Evolutionary conservation across 2,797 vertebrate genomes (phyloP).

Genomic region (Cirrhinus mrigala): DNA sequence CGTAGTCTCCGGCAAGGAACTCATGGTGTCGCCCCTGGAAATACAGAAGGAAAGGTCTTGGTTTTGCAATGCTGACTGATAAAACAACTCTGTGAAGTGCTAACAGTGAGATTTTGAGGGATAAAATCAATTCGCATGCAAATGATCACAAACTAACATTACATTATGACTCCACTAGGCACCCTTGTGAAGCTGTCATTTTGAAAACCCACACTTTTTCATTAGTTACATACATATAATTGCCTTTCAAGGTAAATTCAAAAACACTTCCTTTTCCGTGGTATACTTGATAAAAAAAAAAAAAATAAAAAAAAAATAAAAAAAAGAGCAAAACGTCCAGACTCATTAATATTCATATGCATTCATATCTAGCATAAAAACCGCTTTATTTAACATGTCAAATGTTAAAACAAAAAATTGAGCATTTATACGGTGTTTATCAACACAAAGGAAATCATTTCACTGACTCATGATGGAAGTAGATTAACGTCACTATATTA

Average conservation of each 20-base stretch:
- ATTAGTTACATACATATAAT: not conserved
- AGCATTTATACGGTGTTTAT: not conserved
- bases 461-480: not conserved
- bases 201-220: not conserved
- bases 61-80: not conserved
- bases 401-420: not conserved
- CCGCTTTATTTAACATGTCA: not conserved
- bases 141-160: not conserved
- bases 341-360: not conserved
- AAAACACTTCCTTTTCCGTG: not conserved
- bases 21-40: slow-evolving; percentile 79
- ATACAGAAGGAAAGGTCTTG: not conserved
- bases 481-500: not conserved
- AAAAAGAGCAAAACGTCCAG: not conserved
- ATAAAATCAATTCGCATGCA: not conserved
- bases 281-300: no score
- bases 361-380: not conserved
- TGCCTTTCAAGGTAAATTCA: not conserved
- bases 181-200: not conserved
- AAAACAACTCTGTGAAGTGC: not conserved
- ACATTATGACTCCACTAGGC: not conserved
- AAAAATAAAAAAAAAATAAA: no score
- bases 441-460: not conserved
- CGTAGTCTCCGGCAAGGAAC: slow-evolving; percentile 70
- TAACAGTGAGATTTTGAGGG: not conserved